phyloP scores from a whole-genome alignment of 2,113 vertebrate genomes.

The Morone chrysops region DNA sequence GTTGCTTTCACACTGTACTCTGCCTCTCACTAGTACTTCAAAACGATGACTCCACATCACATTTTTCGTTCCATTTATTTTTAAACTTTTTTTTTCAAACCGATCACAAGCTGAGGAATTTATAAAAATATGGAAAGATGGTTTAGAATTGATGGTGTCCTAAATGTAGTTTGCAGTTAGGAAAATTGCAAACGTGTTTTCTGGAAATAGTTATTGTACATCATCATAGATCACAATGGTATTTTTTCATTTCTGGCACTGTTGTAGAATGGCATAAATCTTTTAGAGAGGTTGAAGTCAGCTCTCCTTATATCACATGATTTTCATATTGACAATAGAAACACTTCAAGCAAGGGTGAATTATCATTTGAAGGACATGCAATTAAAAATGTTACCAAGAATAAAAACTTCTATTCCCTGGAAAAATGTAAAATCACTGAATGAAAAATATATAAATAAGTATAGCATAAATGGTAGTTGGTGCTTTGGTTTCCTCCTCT shows the following conservation, averaged over 20 bases:
- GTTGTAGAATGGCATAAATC: neutral
- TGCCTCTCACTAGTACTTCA: slow-evolving; percentile 21
- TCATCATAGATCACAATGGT: neutral
- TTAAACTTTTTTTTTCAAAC: slow-evolving; percentile 11
- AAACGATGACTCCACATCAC: slow-evolving; percentile 11
- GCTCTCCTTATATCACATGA: neutral
- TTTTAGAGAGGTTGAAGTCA: neutral
- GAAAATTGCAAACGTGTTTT: neutral
- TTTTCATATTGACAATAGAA: neutral
- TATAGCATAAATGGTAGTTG: neutral
- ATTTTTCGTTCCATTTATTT: slow-evolving; percentile 7
- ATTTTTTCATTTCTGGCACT: neutral
- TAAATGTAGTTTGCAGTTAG: neutral
- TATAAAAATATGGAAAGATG: neutral
- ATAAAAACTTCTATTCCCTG: neutral
- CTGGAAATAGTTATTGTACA: slow-evolving; percentile 2
- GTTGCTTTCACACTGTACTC: neutral
- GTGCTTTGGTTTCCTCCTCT: slow-evolving; percentile 17
- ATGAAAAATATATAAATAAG: slow-evolving; percentile 4
- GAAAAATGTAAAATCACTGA: neutral
- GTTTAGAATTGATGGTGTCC: slow-evolving; percentile 1
- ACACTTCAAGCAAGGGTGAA: neutral
- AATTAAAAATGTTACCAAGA: neutral
- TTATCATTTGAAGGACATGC: neutral
- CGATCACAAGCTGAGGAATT: slow-evolving; percentile 4